Conservation (phyloP, 2,888 invertebrate genomes). For the Neocrepidodera transversa region DNA sequence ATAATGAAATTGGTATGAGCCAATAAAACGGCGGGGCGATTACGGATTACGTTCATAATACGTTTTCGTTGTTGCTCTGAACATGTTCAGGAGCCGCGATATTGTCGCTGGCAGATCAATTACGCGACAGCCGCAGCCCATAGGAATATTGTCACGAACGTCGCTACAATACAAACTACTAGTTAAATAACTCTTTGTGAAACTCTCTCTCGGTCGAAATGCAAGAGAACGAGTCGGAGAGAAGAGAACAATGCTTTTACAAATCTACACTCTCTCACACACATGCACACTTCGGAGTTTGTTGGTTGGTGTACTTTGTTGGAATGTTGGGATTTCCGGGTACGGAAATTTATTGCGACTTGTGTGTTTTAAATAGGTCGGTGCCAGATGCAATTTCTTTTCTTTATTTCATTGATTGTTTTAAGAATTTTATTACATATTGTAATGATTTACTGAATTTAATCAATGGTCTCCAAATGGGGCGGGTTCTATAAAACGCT, state of each 20-base stretch:
- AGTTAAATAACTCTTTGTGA: background rate
- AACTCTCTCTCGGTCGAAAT: background rate
- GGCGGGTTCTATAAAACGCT: too few relatives aligned
- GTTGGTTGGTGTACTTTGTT: too few relatives aligned
- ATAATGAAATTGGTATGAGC: background rate
- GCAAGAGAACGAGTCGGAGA: background rate
- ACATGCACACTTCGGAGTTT: too few relatives aligned
- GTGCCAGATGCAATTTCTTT: too few relatives aligned
- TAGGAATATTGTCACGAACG: constrained; percentile 19
- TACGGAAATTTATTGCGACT: background rate
- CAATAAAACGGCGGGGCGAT: constrained; percentile 8
- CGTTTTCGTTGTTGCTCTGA: background rate
- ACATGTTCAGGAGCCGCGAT: constrained; percentile 2
- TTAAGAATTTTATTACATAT: too few relatives aligned
- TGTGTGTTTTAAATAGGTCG: too few relatives aligned
- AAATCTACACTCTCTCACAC: constrained; percentile 2
- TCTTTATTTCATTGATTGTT: too few relatives aligned
- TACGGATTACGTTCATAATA: background rate
- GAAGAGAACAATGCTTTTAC: constrained; percentile 4
- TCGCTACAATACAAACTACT: constrained; percentile 8
- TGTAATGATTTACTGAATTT: too few relatives aligned
- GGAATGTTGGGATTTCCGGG: background rate
- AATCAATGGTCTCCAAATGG: too few relatives aligned
- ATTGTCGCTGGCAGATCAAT: constrained; percentile 17
- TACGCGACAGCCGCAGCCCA: constrained; percentile 11